phyloP scores from a whole-genome alignment of 2,888 invertebrate species.

The Lasioglossum vierecki region DNA sequence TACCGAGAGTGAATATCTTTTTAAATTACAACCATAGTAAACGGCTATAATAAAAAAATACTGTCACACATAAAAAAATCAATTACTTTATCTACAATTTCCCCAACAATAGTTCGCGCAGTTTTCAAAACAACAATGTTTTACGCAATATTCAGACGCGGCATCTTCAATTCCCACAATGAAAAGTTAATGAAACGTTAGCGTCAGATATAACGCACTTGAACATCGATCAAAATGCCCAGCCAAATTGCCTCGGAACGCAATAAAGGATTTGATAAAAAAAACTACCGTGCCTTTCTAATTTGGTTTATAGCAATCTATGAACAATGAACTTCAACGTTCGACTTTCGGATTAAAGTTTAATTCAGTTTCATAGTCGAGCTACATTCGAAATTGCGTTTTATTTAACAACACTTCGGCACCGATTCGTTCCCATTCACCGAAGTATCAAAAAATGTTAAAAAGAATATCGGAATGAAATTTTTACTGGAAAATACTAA shows the following conservation, averaged over 20 bases:
- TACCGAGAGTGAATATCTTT: not conserved
- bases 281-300: not conserved
- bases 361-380: not conserved
- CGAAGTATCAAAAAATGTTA: not conserved
- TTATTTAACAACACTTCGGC: not conserved
- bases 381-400: not conserved
- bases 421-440: not conserved
- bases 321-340: not conserved
- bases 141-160: not conserved
- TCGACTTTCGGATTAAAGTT: not conserved
- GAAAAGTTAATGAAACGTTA: not conserved
- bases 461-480: not conserved
- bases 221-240: not conserved
- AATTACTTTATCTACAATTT: not conserved
- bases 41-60: no score
- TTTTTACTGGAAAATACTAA: not conserved
- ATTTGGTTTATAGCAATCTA: not conserved
- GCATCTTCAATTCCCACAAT: not conserved
- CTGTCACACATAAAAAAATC: no score
- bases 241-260: not conserved
- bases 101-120: not conserved
- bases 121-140: no score
- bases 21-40: no score
- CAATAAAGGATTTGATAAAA: not conserved
- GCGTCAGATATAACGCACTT: not conserved